These are phyloP conservation scores for Colletes collaris DNA, from an alignment of 2,888 invertebrate genomes.

Conservation along the genomic window DNA sequence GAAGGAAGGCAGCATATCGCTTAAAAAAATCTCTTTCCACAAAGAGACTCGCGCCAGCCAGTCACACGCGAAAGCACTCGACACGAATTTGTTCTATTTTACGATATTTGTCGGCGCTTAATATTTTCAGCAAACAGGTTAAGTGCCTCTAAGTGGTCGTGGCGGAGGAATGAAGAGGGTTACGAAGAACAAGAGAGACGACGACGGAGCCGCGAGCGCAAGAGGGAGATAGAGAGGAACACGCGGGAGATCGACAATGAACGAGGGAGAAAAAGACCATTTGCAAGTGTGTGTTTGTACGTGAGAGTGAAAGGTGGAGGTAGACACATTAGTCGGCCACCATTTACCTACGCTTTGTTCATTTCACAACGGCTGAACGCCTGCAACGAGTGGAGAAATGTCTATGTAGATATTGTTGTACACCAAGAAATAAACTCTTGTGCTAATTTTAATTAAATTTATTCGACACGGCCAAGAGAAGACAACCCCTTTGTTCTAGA, in stretches of 20 bases:
- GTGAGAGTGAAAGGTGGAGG: slow-evolving; percentile 42
- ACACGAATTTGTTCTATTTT: slow-evolving; percentile 76
- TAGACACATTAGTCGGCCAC: slow-evolving; percentile 62
- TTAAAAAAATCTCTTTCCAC: slow-evolving; percentile 62
- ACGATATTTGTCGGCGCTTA: slow-evolving; percentile 75
- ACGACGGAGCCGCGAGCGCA: too few species aligned
- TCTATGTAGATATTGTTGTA: slow-evolving; percentile 1
- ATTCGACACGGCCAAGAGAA: too few species aligned
- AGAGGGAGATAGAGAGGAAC: neutral
- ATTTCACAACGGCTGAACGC: slow-evolving; percentile 47
- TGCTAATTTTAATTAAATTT: too few species aligned
- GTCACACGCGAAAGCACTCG: slow-evolving; percentile 73
- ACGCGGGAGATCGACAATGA: slow-evolving; percentile 13
- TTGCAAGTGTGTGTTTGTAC: neutral
- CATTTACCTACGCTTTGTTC: slow-evolving; percentile 64
- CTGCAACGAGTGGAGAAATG: slow-evolving; percentile 28
- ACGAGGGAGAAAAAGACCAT: slow-evolving; percentile 15
- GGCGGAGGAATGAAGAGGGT: slow-evolving; percentile 59
- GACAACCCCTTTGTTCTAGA: too few species aligned
- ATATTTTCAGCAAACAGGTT: slow-evolving; percentile 78
- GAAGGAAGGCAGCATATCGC: slow-evolving; percentile 58
- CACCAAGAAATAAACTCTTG: too few species aligned
- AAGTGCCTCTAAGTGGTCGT: slow-evolving; percentile 76
- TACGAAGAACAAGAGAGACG: slow-evolving; percentile 9
- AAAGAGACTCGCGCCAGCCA: slow-evolving; percentile 68